phyloP scores from a whole-genome alignment of 1,140 invertebrate species.

The Dysdera silvatica region DNA sequence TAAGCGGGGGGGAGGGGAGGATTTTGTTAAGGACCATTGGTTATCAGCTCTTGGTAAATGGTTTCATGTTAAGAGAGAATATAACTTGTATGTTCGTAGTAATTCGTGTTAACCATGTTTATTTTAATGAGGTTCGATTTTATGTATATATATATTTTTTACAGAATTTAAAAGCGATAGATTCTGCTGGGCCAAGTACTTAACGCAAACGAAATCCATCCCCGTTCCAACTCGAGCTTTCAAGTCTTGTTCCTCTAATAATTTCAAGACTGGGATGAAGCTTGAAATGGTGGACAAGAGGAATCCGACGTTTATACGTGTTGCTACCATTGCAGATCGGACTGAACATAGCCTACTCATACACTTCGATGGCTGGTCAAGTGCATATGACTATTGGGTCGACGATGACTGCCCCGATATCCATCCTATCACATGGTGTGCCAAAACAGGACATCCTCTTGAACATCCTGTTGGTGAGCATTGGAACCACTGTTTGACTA shows the following conservation, averaged over 20 bases:
- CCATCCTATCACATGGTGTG: slow-evolving; percentile 84
- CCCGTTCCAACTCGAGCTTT: slow-evolving; percentile 77
- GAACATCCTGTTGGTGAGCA: slow-evolving; percentile 56
- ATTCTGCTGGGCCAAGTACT: slow-evolving; percentile 73
- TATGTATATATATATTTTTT: no score
- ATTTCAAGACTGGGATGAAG: slow-evolving; percentile 80
- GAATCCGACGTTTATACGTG: slow-evolving; percentile 70
- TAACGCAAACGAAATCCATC: slow-evolving; percentile 62
- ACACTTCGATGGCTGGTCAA: slow-evolving; percentile 84
- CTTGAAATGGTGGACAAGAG: slow-evolving; percentile 83
- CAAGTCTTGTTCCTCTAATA: slow-evolving; percentile 62
- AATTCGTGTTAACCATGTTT: no score
- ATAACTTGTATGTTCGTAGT: no score
- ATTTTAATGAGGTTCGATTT: no score
- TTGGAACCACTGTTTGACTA: neutral
- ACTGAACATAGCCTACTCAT: slow-evolving; percentile 56
- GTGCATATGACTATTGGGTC: slow-evolving; percentile 77
- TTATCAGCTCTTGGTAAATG: no score
- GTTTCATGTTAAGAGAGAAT: no score
- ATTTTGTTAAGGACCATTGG: no score
- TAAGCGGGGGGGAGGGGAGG: no score
- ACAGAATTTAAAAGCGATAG: slow-evolving; percentile 55
- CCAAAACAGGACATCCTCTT: slow-evolving; percentile 74
- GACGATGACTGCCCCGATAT: slow-evolving; percentile 83
- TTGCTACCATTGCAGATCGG: slow-evolving; percentile 71